phyloP scores from a whole-genome alignment of 2,113 vertebrate species.

The Vulpes vulpes region DNA sequence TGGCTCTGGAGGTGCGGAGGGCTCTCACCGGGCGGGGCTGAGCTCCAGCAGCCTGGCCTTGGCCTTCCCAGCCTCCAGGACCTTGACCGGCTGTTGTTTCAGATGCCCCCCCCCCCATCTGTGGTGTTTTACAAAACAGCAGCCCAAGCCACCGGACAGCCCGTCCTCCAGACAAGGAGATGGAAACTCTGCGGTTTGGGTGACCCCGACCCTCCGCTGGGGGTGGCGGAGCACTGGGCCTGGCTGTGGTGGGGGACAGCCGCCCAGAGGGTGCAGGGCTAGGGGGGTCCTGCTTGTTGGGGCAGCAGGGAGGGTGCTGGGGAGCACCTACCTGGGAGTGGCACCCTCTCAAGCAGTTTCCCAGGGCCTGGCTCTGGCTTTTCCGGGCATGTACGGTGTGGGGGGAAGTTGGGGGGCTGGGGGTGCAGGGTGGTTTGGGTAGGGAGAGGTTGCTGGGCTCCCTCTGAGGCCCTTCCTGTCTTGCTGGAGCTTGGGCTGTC shows the following conservation, averaged over 20 bases:
- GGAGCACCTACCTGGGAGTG: not conserved
- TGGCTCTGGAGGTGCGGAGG: not conserved
- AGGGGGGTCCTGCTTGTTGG: not conserved
- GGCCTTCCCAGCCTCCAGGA: not conserved
- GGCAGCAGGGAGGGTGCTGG: not conserved
- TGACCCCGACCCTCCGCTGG: not conserved
- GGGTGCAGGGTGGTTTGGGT: not conserved
- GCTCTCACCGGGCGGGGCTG: not conserved
- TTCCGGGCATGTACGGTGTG: accelerated
- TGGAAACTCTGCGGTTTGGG: not conserved
- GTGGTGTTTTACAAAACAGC: not conserved
- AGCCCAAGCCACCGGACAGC: not conserved
- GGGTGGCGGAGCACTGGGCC: not conserved
- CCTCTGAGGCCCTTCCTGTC: not conserved
- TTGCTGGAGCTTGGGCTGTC: not conserved
- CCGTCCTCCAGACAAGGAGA: not conserved
- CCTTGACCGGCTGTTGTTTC: not conserved
- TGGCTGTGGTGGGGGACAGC: not conserved
- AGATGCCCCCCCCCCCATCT: not conserved
- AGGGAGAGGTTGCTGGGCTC: not conserved
- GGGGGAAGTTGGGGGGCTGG: not conserved
- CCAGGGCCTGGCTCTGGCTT: not conserved
- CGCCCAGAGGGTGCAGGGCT: not conserved
- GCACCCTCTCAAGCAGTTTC: not conserved
- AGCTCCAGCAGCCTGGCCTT: not conserved